Conservation (phyloP, 2,113 vertebrate genomes). For the Lichenostomus cassidix region DNA sequence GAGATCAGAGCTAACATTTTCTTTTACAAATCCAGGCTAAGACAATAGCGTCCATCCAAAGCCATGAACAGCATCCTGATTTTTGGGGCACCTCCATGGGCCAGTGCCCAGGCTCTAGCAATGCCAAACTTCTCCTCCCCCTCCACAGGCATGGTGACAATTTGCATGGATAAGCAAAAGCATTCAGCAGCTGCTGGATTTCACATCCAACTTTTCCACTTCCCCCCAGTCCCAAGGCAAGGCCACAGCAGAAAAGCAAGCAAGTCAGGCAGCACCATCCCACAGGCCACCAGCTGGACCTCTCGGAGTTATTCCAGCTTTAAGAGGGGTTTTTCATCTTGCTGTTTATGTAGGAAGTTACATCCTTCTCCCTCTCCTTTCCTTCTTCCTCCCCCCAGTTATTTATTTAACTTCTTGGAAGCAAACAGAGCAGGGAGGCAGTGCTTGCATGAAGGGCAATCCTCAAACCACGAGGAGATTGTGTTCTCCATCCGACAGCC, state of each 20-base stretch:
- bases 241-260: neutral
- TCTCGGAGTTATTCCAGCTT: neutral
- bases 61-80: neutral
- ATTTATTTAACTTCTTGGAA: neutral
- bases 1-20: neutral
- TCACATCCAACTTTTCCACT: neutral
- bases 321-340: neutral
- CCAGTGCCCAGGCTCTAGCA: neutral
- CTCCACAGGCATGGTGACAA: neutral
- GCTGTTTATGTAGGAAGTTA: neutral
- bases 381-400: neutral
- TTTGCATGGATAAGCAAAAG: neutral
- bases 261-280: neutral
- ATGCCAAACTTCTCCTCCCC: neutral
- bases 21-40: neutral
- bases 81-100: neutral
- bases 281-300: neutral
- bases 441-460: neutral
- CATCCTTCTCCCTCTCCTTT: neutral
- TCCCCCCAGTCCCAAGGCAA: neutral
- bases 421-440: neutral
- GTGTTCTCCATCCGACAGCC: neutral
- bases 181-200: slow-evolving; percentile 9
- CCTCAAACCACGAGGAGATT: neutral
- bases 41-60: neutral